A percentile compares a stretch with the other conserved stretches of the same genome.
phyloP scores from a whole-genome alignment of 23 tunicate genomes.

The Ascidia mentula region DNA sequence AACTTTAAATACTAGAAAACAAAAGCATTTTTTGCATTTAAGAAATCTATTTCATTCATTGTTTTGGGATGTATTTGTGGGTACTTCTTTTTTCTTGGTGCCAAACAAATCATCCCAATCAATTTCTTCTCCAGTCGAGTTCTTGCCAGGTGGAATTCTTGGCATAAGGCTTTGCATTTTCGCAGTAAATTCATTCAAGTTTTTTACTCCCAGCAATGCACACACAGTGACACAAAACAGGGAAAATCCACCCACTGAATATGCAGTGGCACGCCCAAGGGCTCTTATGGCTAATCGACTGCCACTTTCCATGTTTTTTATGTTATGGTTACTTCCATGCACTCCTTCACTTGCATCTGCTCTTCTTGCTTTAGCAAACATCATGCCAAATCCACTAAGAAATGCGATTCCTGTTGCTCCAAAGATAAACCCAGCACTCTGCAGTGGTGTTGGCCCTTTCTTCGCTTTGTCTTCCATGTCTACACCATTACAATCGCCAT shows the following conservation, averaged over 20 bases:
- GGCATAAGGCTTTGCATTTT: conserved; percentile 84
- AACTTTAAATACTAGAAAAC: too few relatives aligned
- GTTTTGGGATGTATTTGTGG: too few relatives aligned
- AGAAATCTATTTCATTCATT: too few relatives aligned
- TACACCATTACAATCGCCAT: too few relatives aligned
- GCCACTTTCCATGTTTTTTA: conserved; percentile 57
- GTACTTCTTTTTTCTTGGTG: conserved; percentile 17
- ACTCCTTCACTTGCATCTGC: conserved; percentile 34
- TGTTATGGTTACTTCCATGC: conserved; percentile 3
- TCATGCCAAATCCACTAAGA: conserved; percentile 78
- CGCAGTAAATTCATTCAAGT: conserved; percentile 61
- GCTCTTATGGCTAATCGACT: conserved; percentile 72
- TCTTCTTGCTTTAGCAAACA: conserved; percentile 58
- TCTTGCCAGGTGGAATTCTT: conserved; percentile 51
- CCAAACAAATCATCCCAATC: conserved; percentile 90
- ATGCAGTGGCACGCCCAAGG: conserved; percentile 79
- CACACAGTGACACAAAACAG: conserved; percentile 77
- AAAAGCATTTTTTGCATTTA: too few relatives aligned
- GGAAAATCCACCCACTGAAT: conserved; percentile 87
- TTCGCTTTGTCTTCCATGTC: not conserved
- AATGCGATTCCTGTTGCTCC: conserved; percentile 59
- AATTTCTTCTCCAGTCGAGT: conserved; percentile 45
- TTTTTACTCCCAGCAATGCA: conserved; percentile 77
- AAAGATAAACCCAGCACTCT: conserved; percentile 62
- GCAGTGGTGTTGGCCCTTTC: conserved; percentile 18